A percentile compares a stretch with the other conserved stretches of the same genome.
Evolutionary conservation across 1,140 invertebrate genomes (phyloP).

Genomic region (Teleopsis dalmanni): DNA sequence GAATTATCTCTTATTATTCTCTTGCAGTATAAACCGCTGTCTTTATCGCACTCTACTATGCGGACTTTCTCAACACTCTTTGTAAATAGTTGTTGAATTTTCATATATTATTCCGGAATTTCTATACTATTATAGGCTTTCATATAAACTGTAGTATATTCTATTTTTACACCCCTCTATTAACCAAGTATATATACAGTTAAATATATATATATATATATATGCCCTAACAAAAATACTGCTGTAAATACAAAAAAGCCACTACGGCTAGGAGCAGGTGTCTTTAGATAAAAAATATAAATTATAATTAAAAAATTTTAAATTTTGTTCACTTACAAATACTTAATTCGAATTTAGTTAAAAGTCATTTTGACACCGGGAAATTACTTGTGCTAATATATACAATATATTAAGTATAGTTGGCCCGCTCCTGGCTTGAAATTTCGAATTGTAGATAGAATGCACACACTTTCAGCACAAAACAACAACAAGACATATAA

Average conservation of each 20-base stretch:
- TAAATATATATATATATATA: background rate
- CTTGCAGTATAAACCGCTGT: background rate
- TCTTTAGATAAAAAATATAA: constrained; percentile 4
- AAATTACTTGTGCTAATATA: too few relatives aligned
- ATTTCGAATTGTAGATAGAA: background rate
- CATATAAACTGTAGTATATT: background rate
- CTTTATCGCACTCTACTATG: background rate
- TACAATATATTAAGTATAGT: too few relatives aligned
- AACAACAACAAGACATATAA: background rate
- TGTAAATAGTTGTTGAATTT: constrained; percentile 42
- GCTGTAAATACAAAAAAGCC: constrained; percentile 14
- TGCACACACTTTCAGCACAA: background rate
- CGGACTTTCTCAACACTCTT: background rate
- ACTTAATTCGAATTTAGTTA: too few relatives aligned
- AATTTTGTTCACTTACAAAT: too few relatives aligned
- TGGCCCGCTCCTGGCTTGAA: constrained; percentile 33
- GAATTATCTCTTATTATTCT: background rate
- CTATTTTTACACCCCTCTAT: background rate
- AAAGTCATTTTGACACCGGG: too few relatives aligned
- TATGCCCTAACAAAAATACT: background rate
- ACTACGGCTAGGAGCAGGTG: constrained; percentile 33
- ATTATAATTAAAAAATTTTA: constrained; percentile 13
- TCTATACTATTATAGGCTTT: constrained; percentile 8
- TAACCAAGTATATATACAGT: background rate
- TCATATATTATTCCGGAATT: constrained; percentile 43